A percentile compares a stretch with the other conserved stretches of the same genome.
These are phyloP conservation scores for Coregonus suidteri DNA, from an alignment of 2,797 vertebrate genomes.

Conservation along the genomic window DNA sequence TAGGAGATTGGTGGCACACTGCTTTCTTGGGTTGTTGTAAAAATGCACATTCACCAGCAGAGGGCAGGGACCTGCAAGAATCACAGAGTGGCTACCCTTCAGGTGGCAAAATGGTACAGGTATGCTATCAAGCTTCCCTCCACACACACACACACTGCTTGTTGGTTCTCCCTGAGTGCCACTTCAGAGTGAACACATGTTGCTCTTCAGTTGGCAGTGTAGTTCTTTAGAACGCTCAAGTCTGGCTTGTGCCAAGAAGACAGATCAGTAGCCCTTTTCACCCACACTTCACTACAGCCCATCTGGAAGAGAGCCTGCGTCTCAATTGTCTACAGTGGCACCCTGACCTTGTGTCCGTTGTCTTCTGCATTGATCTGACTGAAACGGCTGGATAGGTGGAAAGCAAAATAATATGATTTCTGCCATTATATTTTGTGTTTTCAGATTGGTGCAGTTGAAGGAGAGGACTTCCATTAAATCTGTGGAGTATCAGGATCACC, in stretches of 20 bases:
- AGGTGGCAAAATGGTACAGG: too few relatives aligned
- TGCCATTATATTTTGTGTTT: not conserved
- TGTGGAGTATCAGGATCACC: too few relatives aligned
- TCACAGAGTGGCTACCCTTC: not conserved
- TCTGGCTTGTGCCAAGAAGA: not conserved
- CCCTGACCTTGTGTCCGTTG: too few relatives aligned
- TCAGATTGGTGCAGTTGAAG: not conserved
- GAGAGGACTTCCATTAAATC: too few relatives aligned
- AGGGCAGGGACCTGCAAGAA: not conserved
- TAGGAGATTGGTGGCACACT: not conserved
- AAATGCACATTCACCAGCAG: constrained; percentile 30
- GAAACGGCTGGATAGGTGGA: too few relatives aligned
- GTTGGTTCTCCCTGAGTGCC: not conserved
- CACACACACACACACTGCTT: not conserved
- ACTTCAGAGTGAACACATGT: not conserved
- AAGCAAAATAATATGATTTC: not conserved
- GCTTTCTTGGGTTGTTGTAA: constrained; percentile 24
- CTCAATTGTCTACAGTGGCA: too few relatives aligned
- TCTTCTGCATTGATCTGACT: too few relatives aligned
- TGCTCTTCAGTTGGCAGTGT: not conserved
- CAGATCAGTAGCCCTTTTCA: not conserved
- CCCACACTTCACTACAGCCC: not conserved
- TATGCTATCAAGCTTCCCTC: too few relatives aligned
- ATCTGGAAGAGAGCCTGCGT: too few relatives aligned
- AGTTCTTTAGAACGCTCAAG: not conserved